Conservation (phyloP, 2,113 vertebrate species). For the Perca schrenkii region DNA sequence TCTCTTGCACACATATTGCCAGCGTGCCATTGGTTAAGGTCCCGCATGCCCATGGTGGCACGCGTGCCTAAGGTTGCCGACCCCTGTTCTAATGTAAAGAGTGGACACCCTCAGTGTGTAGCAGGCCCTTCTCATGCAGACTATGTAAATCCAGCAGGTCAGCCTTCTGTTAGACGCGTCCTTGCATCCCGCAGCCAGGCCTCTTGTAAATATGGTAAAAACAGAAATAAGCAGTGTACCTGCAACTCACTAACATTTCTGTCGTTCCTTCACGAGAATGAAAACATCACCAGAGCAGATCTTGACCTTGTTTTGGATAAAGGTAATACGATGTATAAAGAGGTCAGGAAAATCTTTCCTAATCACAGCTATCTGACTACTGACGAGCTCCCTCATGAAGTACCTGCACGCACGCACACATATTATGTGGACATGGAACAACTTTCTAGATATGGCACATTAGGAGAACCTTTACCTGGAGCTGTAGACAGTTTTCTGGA, state of each 20-base stretch:
- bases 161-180: background rate
- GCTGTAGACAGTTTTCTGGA: background rate
- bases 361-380: background rate
- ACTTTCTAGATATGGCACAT: background rate
- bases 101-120: background rate
- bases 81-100: background rate
- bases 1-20: too few species aligned
- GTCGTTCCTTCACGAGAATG: conserved; percentile 12
- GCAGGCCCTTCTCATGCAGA: background rate
- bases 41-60: too few species aligned
- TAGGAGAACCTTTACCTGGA: background rate
- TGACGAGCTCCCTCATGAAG: background rate
- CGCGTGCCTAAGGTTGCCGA: too few species aligned
- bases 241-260: conserved; percentile 19
- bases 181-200: conserved; percentile 14
- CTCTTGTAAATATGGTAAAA: background rate
- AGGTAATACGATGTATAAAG: background rate
- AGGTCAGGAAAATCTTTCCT: background rate
- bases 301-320: conserved; percentile 12
- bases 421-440: background rate
- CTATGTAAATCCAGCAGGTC: background rate
- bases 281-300: background rate
- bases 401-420: background rate
- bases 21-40: too few species aligned
- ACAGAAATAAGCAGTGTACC: conserved; percentile 4